Evolutionary conservation across 2,888 invertebrate genomes (phyloP), one percentile per base, ranked within the genome.

Genomic region (Odontomyia ornata): DNA sequence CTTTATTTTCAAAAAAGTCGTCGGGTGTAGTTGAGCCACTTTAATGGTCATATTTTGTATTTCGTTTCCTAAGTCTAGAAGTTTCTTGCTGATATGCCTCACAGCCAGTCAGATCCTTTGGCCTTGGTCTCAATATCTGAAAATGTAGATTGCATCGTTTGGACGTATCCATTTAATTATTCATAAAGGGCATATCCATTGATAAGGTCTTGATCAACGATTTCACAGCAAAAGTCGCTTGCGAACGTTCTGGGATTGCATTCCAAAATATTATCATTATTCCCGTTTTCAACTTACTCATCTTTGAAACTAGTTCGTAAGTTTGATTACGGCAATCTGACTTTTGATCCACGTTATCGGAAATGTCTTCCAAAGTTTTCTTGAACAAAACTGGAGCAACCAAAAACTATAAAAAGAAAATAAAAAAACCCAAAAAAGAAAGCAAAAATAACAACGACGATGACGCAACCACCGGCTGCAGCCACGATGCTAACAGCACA

Each of bases 271-370:
- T 23, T n/a, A 18, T 60, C 60, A 25, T 56, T 56, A 56, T 60
- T 60, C 60, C 60, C 60, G 60, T 60, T 60, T 60, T 25, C 23
- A 60, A 60, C 25, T 60, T 25, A 60, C 18, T 60, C 60, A 60
- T 60, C 25, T 60, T 60, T 13, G 25, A 25, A 60, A 60, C 60
- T 60, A 60, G 5, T 60, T 23, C 60, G 15, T 60, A 9, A 60
- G 60, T 23, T 60, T 60, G 60, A 60, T 60, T 60, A 60, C 60
- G 60, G 25, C 60, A 60, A 21, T 60, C 23, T 25, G 25, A 21
- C 60, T 60, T 60, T 60, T 60, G 60, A 60, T 21, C 60, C 25
- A 23, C 18, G 60, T 60, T 60, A 60, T 23, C 23, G 25, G 60
- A 60, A 23, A 60, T 60, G 25, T 60, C 60, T n/a, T 60, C 60